These are phyloP conservation scores for Periparus ater DNA, from an alignment of 2,797 vertebrate species.

Conservation along the genomic window DNA sequence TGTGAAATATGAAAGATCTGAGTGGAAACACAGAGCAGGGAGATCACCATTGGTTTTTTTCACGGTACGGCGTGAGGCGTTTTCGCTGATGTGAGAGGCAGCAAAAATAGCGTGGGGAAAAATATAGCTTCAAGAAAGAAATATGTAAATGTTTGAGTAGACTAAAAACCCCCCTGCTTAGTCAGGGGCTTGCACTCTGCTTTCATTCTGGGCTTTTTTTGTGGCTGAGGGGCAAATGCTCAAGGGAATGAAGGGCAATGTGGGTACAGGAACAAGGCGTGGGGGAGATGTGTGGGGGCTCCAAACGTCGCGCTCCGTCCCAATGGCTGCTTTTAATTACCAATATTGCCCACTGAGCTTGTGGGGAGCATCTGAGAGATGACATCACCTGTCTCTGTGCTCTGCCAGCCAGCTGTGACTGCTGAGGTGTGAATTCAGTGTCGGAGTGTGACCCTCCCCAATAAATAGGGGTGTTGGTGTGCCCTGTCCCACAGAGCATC, in stretches of 20 bases:
- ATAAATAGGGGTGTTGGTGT: constrained; percentile 62
- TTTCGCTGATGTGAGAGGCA: neutral
- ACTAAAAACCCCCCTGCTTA: neutral
- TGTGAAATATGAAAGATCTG: neutral
- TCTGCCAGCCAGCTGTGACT: neutral
- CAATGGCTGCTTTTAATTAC: neutral
- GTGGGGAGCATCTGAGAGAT: neutral
- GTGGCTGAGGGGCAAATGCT: neutral
- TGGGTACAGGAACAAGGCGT: rapidly evolving
- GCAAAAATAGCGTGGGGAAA: neutral
- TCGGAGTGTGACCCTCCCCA: neutral
- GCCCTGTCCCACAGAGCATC: neutral
- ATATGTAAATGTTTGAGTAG: constrained; percentile 32
- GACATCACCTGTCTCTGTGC: neutral
- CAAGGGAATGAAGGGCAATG: neutral
- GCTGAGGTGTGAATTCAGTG: neutral
- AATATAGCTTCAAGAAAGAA: neutral
- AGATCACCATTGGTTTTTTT: neutral
- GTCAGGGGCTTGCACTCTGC: rapidly evolving
- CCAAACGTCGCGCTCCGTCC: rapidly evolving
- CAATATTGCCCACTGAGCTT: neutral
- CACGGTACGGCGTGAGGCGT: rapidly evolving
- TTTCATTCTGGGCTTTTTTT: neutral
- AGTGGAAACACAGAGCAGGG: neutral
- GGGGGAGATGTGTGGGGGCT: neutral